phyloP scores from a whole-genome alignment of 2,113 vertebrate species.

The Gila orcuttii region DNA sequence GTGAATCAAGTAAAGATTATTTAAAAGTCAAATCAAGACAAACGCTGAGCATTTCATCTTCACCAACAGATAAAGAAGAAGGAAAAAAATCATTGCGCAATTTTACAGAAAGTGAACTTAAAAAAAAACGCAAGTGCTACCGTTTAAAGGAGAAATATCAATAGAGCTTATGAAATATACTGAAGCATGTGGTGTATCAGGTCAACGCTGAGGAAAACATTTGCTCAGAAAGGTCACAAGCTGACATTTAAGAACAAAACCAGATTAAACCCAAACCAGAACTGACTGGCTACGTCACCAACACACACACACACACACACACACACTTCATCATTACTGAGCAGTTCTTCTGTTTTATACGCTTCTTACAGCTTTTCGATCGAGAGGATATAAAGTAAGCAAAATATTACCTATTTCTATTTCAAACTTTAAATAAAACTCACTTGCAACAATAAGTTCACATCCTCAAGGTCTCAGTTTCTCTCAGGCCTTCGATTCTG shows the following conservation, averaged over 20 bases:
- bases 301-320: background rate
- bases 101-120: background rate
- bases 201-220: slow-evolving; percentile 66
- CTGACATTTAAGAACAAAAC: slow-evolving; percentile 78
- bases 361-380: background rate
- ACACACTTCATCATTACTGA: background rate
- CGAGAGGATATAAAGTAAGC: background rate
- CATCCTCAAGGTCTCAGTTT: too few relatives aligned
- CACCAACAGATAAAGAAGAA: background rate
- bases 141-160: slow-evolving; percentile 18
- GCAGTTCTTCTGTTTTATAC: background rate
- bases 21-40: background rate
- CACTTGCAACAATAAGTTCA: too few relatives aligned
- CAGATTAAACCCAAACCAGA: slow-evolving; percentile 58
- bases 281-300: background rate
- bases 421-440: too few relatives aligned
- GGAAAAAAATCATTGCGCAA: background rate
- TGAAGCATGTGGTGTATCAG: slow-evolving; percentile 55
- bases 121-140: background rate
- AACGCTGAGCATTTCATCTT: background rate
- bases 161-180: slow-evolving; percentile 33
- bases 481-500: too few relatives aligned
- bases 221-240: slow-evolving; percentile 76
- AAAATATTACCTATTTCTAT: too few relatives aligned
- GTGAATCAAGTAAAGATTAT: background rate